Evolutionary conservation across 2,113 vertebrate species (phyloP).

Genomic region (Nettapus auritus): DNA sequence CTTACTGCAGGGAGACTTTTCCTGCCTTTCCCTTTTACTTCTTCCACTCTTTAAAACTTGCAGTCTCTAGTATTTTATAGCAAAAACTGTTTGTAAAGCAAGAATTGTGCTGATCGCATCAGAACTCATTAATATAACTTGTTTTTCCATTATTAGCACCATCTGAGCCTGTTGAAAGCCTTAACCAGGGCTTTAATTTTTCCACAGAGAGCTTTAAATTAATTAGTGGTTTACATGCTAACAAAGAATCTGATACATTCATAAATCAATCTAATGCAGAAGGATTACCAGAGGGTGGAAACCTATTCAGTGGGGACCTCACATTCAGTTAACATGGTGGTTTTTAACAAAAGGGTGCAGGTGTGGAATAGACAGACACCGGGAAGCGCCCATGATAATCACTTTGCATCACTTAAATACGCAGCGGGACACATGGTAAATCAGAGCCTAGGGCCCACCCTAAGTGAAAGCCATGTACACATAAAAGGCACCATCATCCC

Average conservation of each 20-base stretch:
- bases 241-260: slow-evolving; percentile 82
- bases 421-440: slow-evolving; percentile 81
- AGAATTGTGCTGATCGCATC: slow-evolving; percentile 59
- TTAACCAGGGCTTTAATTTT: slow-evolving; percentile 83
- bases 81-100: slow-evolving; percentile 65
- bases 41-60: slow-evolving; percentile 36
- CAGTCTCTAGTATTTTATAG: slow-evolving; percentile 32
- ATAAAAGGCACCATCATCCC: slow-evolving; percentile 74
- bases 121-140: slow-evolving; percentile 78
- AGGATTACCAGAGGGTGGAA: slow-evolving; percentile 71
- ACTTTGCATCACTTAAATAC: slow-evolving; percentile 82
- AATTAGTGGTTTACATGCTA: slow-evolving; percentile 86
- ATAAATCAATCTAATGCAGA: slow-evolving; percentile 81
- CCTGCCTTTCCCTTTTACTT: background rate
- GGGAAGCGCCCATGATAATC: slow-evolving; percentile 82
- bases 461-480: slow-evolving; percentile 75
- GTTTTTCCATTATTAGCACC: slow-evolving; percentile 77
- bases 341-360: slow-evolving; percentile 82
- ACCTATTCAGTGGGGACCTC: slow-evolving; percentile 78
- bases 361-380: slow-evolving; percentile 76
- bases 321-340: slow-evolving; percentile 76
- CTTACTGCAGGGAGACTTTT: background rate
- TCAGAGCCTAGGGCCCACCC: slow-evolving; percentile 81
- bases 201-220: slow-evolving; percentile 89
- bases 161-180: slow-evolving; percentile 83